Evolutionary conservation across 2,888 invertebrate species (phyloP), one percentile per base, ranked within the genome.

Genomic region (Hyposoter didymator): DNA sequence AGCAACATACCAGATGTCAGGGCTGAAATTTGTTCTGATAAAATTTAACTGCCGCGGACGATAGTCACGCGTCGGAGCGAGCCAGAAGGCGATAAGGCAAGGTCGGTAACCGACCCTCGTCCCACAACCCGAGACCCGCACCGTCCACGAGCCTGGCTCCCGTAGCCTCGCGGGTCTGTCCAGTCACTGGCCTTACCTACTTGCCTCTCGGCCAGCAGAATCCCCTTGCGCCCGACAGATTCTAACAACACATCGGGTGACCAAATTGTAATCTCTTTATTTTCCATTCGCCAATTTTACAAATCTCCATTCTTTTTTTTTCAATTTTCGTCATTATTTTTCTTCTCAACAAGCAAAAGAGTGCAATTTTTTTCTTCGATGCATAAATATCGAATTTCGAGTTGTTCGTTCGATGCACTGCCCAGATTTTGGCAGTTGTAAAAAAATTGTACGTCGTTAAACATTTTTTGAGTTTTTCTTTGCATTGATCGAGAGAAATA

Each of bases 101-200:
- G 89, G 89, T 90, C 88, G 88, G 87, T 89, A 89, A 90, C 90
- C 90, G 90, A 88, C 87, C 88, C 85, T 85, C 88, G 73, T 76
- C 69, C 80, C 75, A 83, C 73, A 84, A 80, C 70, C 82, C 82
- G 78, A 81, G 69, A 84, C 78, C 45, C 35, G 76, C 73, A 43
- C 73, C 70, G 66, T 47, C 55, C 66, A 39, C 52, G 22, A 69
- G 62, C 69, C 19, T 22, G 14, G 49, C 78, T 69, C 69, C 73
- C 72, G 62, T 78, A 69, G 55, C 66, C 62, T 59, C 66, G 43
- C 49, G 59, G 49, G 86, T 78, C 81, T 78, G 84, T 80, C 78
- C 78, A 85, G 83, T 85, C 85, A 85, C 75, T 81, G 81, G 85
- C 87, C 84, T 84, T 81, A 84, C 85, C 85, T 84, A 81, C 83